Percentiles rank a stretch among this genome's conserved stretches.
These are phyloP conservation scores for Crenuchus spilurus DNA, from an alignment of 2,797 vertebrate species.

Conservation along the genomic window DNA sequence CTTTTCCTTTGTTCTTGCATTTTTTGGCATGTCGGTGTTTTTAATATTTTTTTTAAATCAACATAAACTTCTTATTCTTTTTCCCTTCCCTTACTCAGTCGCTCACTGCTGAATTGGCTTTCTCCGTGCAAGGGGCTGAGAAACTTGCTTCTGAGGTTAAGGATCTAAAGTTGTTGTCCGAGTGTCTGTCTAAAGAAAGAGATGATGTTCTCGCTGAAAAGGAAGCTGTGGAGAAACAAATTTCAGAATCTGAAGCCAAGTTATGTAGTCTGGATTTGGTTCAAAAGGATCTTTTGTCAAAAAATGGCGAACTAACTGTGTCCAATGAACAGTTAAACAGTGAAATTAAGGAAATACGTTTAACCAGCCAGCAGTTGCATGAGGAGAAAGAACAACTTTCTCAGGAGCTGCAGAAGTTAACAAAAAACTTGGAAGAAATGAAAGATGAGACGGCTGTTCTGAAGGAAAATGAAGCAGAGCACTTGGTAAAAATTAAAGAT, in stretches of 20 bases:
- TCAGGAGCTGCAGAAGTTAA: slow-evolving; percentile 69
- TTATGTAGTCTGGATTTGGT: slow-evolving; percentile 73
- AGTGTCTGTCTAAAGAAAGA: slow-evolving; percentile 79
- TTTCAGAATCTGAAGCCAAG: slow-evolving; percentile 76
- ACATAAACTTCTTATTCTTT: slow-evolving; percentile 74
- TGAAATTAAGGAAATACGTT: slow-evolving; percentile 75
- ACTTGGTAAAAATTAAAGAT: slow-evolving; percentile 70
- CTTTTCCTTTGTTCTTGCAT: slow-evolving; percentile 61
- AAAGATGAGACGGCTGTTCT: slow-evolving; percentile 74
- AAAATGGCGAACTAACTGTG: slow-evolving; percentile 75
- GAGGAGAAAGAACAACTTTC: slow-evolving; percentile 71
- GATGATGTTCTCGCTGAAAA: slow-evolving; percentile 80
- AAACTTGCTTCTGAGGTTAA: slow-evolving; percentile 87
- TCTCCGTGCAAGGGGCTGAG: slow-evolving; percentile 89
- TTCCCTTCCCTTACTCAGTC: slow-evolving; percentile 82
- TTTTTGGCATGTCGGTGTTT: slow-evolving; percentile 38
- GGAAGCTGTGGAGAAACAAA: slow-evolving; percentile 75
- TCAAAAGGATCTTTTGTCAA: slow-evolving; percentile 71
- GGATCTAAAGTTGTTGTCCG: slow-evolving; percentile 85
- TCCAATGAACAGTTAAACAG: slow-evolving; percentile 72
- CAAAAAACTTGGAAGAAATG: slow-evolving; percentile 70
- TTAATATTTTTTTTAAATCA: slow-evolving; percentile 75
- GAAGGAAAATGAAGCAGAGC: slow-evolving; percentile 58
- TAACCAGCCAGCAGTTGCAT: slow-evolving; percentile 66
- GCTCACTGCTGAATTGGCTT: slow-evolving; percentile 91